phyloP scores from a whole-genome alignment of 2,888 invertebrate genomes.

The Gymnocheta viridis region DNA sequence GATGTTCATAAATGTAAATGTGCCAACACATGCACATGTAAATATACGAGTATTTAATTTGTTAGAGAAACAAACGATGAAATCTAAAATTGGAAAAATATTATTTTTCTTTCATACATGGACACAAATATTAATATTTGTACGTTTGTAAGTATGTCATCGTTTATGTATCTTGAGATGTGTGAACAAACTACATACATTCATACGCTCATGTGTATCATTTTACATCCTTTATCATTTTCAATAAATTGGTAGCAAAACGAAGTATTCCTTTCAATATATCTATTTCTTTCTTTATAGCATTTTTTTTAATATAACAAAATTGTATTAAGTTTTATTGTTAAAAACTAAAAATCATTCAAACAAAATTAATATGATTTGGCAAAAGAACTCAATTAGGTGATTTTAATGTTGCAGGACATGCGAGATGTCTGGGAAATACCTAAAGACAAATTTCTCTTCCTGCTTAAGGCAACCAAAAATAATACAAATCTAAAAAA shows the following conservation, averaged over 20 bases:
- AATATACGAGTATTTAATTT: constrained; percentile 11
- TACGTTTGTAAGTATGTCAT: background rate
- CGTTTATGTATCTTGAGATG: background rate
- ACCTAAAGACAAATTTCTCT: background rate
- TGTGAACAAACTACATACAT: background rate
- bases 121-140: constrained; percentile 1
- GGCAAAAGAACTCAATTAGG: background rate
- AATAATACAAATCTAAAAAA: background rate
- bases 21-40: constrained; percentile 2
- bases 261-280: background rate
- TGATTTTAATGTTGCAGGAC: background rate
- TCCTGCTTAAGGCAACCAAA: background rate
- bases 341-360: background rate
- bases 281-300: background rate
- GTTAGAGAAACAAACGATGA: constrained; percentile 23
- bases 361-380: background rate
- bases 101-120: background rate
- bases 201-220: too few species aligned
- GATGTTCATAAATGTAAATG: constrained; percentile 19
- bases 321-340: background rate
- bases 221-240: constrained; percentile 28
- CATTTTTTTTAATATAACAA: too few species aligned
- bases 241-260: background rate
- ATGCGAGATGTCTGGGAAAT: constrained; percentile 16
- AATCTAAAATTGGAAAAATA: background rate